phyloP scores from a whole-genome alignment of 1,140 invertebrate genomes.

The Atopsyche davidsoni region DNA sequence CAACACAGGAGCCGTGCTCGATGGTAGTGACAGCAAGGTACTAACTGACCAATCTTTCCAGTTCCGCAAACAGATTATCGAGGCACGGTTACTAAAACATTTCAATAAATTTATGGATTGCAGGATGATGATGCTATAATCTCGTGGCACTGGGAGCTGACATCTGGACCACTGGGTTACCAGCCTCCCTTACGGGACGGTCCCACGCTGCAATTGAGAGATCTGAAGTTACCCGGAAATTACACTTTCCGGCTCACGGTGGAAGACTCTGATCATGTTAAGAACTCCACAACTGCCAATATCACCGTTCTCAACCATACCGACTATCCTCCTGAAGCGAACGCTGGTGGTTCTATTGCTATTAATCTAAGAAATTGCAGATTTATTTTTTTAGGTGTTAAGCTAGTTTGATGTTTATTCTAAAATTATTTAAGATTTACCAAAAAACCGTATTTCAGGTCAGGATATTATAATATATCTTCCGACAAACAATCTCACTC shows the following conservation, averaged over 20 bases:
- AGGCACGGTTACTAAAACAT: too few relatives aligned
- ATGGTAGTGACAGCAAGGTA: constrained; percentile 61
- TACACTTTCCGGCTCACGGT: constrained; percentile 92
- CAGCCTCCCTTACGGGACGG: constrained; percentile 70
- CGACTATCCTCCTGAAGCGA: constrained; percentile 91
- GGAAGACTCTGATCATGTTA: constrained; percentile 83
- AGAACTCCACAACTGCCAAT: constrained; percentile 81
- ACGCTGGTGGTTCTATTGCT: constrained; percentile 54
- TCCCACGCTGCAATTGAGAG: constrained; percentile 77
- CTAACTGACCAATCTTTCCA: neutral
- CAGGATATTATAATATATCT: constrained; percentile 86
- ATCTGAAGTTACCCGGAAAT: constrained; percentile 77
- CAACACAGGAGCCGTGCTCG: constrained; percentile 82
- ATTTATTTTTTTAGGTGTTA: constrained; percentile 7
- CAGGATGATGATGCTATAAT: constrained; percentile 78
- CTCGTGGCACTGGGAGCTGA: constrained; percentile 87
- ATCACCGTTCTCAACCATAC: constrained; percentile 86
- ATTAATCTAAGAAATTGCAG: neutral
- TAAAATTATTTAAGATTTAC: neutral
- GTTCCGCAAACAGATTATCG: neutral
- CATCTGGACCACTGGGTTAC: constrained; percentile 79
- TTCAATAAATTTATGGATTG: constrained; percentile 14
- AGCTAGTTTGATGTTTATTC: neutral
- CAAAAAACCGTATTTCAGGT: constrained; percentile 52
- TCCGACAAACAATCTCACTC: constrained; percentile 79